These are phyloP conservation scores for Tridacna gigas DNA, from an alignment of 2,888 invertebrate genomes.

Conservation along the genomic window DNA sequence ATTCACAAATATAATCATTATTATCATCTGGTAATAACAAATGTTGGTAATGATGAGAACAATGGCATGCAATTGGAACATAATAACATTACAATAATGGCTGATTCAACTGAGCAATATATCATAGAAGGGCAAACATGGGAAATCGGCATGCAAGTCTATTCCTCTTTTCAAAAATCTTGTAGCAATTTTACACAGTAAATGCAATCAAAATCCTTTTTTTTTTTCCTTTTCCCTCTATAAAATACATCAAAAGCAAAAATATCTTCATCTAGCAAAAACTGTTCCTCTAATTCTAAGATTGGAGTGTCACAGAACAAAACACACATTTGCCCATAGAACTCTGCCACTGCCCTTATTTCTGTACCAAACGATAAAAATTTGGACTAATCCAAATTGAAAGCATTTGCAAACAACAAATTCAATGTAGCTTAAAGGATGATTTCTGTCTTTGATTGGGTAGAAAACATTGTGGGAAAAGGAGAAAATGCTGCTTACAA, in stretches of 20 bases:
- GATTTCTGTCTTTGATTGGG: too few species aligned
- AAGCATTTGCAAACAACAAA: too few species aligned
- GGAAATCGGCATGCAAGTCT: constrained; percentile 13
- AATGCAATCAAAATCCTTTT: constrained; percentile 17
- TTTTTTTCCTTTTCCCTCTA: background rate
- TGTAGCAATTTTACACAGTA: background rate
- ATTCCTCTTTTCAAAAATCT: constrained; percentile 12
- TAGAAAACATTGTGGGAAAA: too few species aligned
- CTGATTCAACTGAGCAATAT: constrained; percentile 24
- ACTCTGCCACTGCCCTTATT: too few species aligned
- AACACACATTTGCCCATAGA: too few species aligned
- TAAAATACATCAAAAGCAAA: constrained; percentile 1
- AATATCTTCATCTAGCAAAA: background rate
- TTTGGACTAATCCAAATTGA: too few species aligned
- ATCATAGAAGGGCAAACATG: background rate
- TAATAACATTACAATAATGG: constrained; percentile 21
- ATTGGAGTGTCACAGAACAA: too few species aligned
- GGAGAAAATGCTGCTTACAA: too few species aligned
- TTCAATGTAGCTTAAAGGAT: too few species aligned
- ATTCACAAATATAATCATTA: constrained; percentile 49
- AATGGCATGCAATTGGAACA: constrained; percentile 16
- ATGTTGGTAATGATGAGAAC: constrained; percentile 9
- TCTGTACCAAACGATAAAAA: too few species aligned
- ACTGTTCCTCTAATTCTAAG: background rate
- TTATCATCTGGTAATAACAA: constrained; percentile 23